These are phyloP conservation scores for Epinephelus moara DNA, from an alignment of 2,113 vertebrate species.

Conservation along the genomic window DNA sequence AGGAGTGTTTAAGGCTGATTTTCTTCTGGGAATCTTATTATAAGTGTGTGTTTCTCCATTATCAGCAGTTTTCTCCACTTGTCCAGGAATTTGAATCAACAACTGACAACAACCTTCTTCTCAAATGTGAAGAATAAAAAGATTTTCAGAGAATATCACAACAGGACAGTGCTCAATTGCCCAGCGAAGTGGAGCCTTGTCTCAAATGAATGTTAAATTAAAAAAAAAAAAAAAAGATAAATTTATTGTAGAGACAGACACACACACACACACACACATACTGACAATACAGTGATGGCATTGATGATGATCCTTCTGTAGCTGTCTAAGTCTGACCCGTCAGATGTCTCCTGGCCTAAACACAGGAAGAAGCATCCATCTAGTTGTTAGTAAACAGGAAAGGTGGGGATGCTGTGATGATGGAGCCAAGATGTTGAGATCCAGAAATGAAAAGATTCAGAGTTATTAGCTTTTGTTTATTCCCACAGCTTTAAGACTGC, in stretches of 20 bases:
- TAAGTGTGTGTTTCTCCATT: background rate
- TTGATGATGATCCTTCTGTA: background rate
- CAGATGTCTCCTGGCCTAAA: constrained; percentile 22
- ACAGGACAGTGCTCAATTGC: background rate
- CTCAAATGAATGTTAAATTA: background rate
- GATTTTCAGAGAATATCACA: background rate
- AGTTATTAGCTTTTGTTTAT: constrained; percentile 9
- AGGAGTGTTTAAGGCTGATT: too few relatives aligned
- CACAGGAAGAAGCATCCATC: constrained; percentile 57
- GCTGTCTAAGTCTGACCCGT: background rate
- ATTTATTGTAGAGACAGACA: background rate
- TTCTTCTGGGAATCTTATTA: background rate
- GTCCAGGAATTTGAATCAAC: background rate
- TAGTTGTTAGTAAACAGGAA: constrained; percentile 77
- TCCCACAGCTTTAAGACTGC: background rate
- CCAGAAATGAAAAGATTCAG: constrained; percentile 10
- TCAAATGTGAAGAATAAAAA: background rate
- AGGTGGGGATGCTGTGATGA: constrained; percentile 50
- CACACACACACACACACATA: background rate
- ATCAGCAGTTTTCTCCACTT: background rate
- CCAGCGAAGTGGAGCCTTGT: too few relatives aligned
- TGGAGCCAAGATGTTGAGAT: constrained; percentile 28
- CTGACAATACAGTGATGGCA: background rate
- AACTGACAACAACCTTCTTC: background rate
- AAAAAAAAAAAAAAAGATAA: background rate